These are phyloP conservation scores for Agonopterix subpropinquella DNA, from an alignment of 2,888 invertebrate genomes.

Conservation along the genomic window DNA sequence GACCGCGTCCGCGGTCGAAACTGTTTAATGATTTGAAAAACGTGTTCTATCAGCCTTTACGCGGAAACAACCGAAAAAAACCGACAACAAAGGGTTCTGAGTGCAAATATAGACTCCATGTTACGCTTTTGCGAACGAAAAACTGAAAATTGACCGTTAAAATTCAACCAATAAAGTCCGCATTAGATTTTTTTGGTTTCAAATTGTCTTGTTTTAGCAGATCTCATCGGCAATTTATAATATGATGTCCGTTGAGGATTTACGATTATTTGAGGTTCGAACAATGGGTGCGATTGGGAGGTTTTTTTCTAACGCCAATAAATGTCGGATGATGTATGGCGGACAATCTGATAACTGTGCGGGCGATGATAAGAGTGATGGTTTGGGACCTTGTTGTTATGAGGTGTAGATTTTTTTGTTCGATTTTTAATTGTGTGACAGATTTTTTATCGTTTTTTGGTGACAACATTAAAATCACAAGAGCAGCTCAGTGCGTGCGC, in stretches of 20 bases:
- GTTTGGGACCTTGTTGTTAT: background rate
- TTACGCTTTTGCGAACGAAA: constrained; percentile 23
- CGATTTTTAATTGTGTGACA: too few relatives aligned
- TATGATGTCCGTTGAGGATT: constrained; percentile 73
- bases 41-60: constrained; percentile 75
- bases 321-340: constrained; percentile 33
- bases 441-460: too few relatives aligned
- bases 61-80: constrained; percentile 73
- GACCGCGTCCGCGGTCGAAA: constrained; percentile 64
- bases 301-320: constrained; percentile 65
- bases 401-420: too few relatives aligned
- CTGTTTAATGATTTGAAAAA: constrained; percentile 77
- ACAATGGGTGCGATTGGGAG: constrained; percentile 66
- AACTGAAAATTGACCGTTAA: constrained; percentile 32
- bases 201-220: constrained; percentile 43
- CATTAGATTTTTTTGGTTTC: constrained; percentile 26
- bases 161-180: constrained; percentile 10
- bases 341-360: constrained; percentile 2
- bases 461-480: too few relatives aligned
- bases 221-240: constrained; percentile 76
- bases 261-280: constrained; percentile 68
- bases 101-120: constrained; percentile 68
- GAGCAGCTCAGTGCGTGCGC: too few relatives aligned
- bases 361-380: constrained; percentile 5
- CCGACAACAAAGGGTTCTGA: constrained; percentile 67